Evolutionary conservation across 2,888 invertebrate species (phyloP), one percentile per base, ranked within the genome.

Genomic region (Eueremaeus valkanovi): DNA sequence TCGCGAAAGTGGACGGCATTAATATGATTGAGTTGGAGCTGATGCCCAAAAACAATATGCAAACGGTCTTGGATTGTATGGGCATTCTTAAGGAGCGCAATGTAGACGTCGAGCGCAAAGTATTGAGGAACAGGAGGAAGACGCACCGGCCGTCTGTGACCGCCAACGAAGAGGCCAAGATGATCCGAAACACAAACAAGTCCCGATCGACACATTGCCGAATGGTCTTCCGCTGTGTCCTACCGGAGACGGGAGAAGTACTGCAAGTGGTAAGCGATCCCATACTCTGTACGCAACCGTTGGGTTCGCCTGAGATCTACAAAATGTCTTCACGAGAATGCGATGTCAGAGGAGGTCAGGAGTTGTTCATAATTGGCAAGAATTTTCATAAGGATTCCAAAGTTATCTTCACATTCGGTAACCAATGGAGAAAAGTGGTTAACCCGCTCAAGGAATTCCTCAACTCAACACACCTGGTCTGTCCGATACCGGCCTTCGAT

Each of bases 51-150:
- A 81, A 80, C 77, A 81, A 82, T 33, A 84, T 84, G 83, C 75
- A 76, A 29, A 21, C 73, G n/a, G 40, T 76, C 21, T 18, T 76
- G 83, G 96, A 97, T 86, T 97, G 97, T 85, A 95, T 98, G 75
- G 97, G 97, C 16, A 97, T 97, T 81, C 86, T 97, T 79, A 97
- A 86, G 87, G 93, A 94, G 83, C 88, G 96, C 79, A 96, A 96
- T 84, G 95, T 95, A 29, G 96, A 96, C 84, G 95, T 96, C 31
- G 92, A 92, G 82, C 91, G 92, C 83, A 85, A 95, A 77, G 92
- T 93, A 84, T 77, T 77, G 6, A 76, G 77, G 81, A 83, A 75
- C 82, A 83, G 49, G 51, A 55, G 21, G 81, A 81, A 36, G 81
- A 81, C 76, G 13, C 75, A n/a, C 36, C 24, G 36, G 16, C 58